Evolutionary conservation across 64 coral and sea anemone genomes (phyloP).

Genomic region (Acropora tenuis): DNA sequence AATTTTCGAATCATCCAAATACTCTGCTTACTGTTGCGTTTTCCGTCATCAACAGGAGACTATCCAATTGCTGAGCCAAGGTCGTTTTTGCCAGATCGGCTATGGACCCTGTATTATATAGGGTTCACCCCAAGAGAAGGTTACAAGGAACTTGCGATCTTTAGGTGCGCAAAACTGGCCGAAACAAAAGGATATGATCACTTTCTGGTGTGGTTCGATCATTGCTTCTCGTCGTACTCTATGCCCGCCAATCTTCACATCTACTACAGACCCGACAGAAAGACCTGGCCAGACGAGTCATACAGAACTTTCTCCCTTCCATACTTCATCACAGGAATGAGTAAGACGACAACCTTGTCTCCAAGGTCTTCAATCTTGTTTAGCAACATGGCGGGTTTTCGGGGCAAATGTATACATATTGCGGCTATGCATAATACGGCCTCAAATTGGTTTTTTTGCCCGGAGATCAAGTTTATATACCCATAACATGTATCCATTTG

Average conservation of each 20-base stretch:
- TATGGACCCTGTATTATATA: background rate
- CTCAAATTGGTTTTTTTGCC: too few relatives aligned
- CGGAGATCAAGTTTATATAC: too few relatives aligned
- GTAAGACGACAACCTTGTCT: background rate
- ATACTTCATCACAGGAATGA: conserved; percentile 6
- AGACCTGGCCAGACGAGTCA: background rate
- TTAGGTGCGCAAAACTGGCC: background rate
- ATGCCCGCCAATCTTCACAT: conserved; percentile 1
- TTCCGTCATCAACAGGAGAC: background rate
- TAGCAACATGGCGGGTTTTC: too few relatives aligned
- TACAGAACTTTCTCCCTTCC: background rate
- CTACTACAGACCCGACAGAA: background rate
- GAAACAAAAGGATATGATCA: conserved; percentile 5
- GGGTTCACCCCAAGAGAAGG: background rate
- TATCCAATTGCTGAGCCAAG: background rate
- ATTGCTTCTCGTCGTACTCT: background rate
- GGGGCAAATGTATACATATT: too few relatives aligned
- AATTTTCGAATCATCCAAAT: background rate
- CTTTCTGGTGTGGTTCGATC: background rate
- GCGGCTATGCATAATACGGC: too few relatives aligned
- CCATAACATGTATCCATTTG: too few relatives aligned
- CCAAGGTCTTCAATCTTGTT: too few relatives aligned
- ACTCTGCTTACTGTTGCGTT: background rate
- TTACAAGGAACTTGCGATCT: too few relatives aligned
- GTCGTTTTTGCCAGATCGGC: background rate